Evolutionary conservation across 1,140 invertebrate genomes (phyloP).

Genomic region (Cyrtorhinus lividipennis): DNA sequence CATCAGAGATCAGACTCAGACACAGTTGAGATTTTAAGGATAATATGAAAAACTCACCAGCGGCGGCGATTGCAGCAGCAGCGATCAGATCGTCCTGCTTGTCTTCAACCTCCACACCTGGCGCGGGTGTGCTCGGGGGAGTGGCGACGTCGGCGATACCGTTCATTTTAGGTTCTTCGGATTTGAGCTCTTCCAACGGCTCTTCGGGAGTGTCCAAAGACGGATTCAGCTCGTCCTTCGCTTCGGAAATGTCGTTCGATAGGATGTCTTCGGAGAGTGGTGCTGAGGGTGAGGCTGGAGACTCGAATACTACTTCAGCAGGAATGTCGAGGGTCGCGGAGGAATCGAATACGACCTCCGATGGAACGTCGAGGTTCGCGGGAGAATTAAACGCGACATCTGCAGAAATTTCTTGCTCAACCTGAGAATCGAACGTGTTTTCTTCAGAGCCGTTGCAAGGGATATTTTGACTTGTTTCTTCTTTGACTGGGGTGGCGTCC

Average conservation of each 20-base stretch:
- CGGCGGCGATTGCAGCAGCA: conserved; percentile 21
- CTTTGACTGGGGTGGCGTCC: no score
- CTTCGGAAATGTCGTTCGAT: background rate
- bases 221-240: background rate
- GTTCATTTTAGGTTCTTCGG: background rate
- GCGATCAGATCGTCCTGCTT: conserved; percentile 17
- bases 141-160: background rate
- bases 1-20: background rate
- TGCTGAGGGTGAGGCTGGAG: conserved; percentile 14
- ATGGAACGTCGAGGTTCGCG: no score
- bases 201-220: background rate
- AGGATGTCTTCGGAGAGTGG: background rate
- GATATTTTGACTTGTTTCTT: no score
- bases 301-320: no score
- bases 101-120: conserved; percentile 12
- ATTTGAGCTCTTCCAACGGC: background rate
- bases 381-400: no score
- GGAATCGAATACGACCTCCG: no score
- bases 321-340: background rate
- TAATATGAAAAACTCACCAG: conserved; percentile 11
- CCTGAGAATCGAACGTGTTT: no score
- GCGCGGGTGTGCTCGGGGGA: conserved; percentile 18
- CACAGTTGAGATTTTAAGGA: background rate
- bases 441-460: no score
- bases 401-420: no score